These are phyloP conservation scores for Drosophila algonquin DNA, from an alignment of 2,888 invertebrate genomes.

Conservation along the genomic window DNA sequence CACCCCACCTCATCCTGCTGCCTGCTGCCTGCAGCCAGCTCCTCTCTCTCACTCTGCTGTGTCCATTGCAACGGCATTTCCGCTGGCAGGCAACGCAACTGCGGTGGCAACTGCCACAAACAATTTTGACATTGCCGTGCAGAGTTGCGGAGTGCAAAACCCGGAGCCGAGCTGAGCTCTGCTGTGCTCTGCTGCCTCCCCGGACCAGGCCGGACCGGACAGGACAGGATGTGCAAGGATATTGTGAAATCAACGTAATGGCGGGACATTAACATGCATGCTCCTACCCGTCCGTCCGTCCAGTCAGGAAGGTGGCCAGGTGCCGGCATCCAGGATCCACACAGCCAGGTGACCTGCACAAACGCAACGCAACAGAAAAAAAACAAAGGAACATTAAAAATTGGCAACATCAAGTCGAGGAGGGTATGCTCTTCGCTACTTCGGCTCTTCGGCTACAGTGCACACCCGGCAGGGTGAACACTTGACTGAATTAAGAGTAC, in stretches of 20 bases:
- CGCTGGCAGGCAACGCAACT: conserved; percentile 70
- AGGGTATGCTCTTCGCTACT: background rate
- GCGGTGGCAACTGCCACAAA: conserved; percentile 74
- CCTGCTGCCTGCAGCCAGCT: background rate
- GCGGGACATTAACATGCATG: conserved; percentile 72
- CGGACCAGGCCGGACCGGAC: conserved; percentile 3
- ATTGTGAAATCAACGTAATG: conserved; percentile 79
- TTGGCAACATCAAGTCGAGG: background rate
- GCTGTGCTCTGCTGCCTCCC: conserved; percentile 9
- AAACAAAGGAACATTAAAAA: background rate
- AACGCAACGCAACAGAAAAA: background rate
- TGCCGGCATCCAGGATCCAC: background rate
- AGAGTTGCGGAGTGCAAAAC: conserved; percentile 32
- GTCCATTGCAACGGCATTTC: conserved; percentile 58
- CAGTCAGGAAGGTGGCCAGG: background rate
- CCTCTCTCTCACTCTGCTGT: background rate
- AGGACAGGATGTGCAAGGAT: conserved; percentile 72
- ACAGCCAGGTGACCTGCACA: background rate
- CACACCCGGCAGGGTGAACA: background rate
- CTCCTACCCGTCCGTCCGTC: conserved; percentile 22
- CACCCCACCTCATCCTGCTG: background rate
- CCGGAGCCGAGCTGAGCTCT: conserved; percentile 12
- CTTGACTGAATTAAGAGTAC: background rate
- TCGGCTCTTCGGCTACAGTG: background rate
- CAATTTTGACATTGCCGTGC: conserved; percentile 72